A percentile compares a stretch with the other conserved stretches of the same genome.
Evolutionary conservation across 1,140 invertebrate genomes (phyloP).

Genomic region (Holotrichia oblita): DNA sequence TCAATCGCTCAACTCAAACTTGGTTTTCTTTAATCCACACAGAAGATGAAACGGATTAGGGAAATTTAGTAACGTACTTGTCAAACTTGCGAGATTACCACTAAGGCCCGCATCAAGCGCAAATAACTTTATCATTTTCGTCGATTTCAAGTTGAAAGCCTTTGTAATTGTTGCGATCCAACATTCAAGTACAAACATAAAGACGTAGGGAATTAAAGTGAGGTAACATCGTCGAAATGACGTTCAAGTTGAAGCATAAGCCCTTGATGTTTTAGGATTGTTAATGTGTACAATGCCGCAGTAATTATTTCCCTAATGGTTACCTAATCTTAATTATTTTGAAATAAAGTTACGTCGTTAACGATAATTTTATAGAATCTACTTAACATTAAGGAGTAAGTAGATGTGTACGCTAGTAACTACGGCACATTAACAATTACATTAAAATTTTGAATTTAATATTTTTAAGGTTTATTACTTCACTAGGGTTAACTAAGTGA

Average conservation of each 20-base stretch:
- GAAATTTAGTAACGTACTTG: conserved; percentile 27
- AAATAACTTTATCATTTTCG: conserved; percentile 28
- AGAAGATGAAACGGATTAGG: conserved; percentile 22
- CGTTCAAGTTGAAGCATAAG: background rate
- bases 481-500: too few species aligned
- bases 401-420: too few species aligned
- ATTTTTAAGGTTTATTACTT: too few species aligned
- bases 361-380: background rate
- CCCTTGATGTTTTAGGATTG: conserved; percentile 27
- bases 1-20: conserved; percentile 30
- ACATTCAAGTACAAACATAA: background rate
- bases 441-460: too few species aligned
- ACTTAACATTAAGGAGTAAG: background rate
- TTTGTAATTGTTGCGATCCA: conserved; percentile 30
- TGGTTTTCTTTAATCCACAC: conserved; percentile 19
- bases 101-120: background rate
- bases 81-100: conserved; percentile 23
- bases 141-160: conserved; percentile 26
- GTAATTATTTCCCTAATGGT: conserved; percentile 10
- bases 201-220: conserved; percentile 9
- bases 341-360: background rate
- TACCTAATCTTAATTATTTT: background rate
- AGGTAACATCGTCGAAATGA: background rate
- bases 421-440: too few species aligned
- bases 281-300: background rate